A percentile compares a stretch with the other conserved stretches of the same genome.
Evolutionary conservation across 2,113 vertebrate genomes (phyloP).

Genomic region (Oxyruncus cristatus): DNA sequence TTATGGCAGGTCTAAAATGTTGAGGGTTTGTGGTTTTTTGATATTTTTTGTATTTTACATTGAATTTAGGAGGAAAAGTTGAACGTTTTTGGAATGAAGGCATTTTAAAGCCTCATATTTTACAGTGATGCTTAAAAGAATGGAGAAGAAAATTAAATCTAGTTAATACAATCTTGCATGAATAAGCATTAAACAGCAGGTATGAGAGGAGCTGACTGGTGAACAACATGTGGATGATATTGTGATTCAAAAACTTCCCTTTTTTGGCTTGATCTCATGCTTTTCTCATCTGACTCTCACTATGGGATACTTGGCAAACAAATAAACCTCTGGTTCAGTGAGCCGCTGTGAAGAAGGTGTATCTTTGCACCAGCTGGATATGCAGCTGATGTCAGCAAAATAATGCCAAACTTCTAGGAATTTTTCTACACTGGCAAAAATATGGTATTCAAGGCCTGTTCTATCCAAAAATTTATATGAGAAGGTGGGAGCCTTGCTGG

Average conservation of each 20-base stretch:
- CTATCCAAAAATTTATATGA: neutral
- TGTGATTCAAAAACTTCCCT: neutral
- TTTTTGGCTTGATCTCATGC: neutral
- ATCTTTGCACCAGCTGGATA: neutral
- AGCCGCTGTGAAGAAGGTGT: neutral
- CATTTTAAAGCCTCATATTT: neutral
- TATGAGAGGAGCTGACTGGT: neutral
- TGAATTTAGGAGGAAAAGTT: neutral
- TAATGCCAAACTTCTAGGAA: neutral
- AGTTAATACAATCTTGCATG: neutral
- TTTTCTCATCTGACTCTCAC: neutral
- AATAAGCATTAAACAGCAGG: neutral
- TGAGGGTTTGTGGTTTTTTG: neutral
- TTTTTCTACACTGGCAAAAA: neutral
- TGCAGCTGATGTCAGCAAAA: neutral
- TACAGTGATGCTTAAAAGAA: neutral
- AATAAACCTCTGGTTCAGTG: neutral
- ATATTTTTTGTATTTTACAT: neutral
- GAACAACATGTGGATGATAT: neutral
- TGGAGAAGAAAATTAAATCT: neutral
- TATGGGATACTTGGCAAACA: neutral
- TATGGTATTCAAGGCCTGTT: neutral
- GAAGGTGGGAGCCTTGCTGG: neutral
- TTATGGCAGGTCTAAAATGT: neutral
- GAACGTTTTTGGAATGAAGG: neutral